Percentiles rank a stretch among this genome's conserved stretches.
Evolutionary conservation across 1,140 invertebrate genomes (phyloP).

Genomic region (Drosophila nasuta): DNA sequence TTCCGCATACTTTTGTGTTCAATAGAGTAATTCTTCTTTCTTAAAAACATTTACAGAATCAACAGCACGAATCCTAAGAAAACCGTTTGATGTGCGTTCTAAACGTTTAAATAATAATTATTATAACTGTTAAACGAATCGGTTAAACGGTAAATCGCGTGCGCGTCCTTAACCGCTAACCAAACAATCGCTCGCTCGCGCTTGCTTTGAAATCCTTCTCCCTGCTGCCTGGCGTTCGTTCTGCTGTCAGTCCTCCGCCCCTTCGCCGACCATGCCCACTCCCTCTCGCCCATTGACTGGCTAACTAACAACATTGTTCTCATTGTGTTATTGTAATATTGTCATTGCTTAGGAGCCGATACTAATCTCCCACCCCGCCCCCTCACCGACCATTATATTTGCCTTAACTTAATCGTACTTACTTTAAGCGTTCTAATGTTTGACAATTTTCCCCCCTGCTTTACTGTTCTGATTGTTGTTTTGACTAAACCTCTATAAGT

Average conservation of each 20-base stretch:
- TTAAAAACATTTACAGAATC: neutral
- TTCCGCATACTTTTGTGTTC: neutral
- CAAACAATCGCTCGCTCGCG: slow-evolving; percentile 57
- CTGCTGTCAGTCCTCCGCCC: slow-evolving; percentile 38
- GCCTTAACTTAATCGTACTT: slow-evolving; percentile 28
- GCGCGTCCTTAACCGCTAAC: slow-evolving; percentile 49
- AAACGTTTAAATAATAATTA: slow-evolving; percentile 4
- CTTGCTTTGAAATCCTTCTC: slow-evolving; percentile 48
- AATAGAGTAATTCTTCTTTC: neutral
- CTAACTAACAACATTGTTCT: slow-evolving; percentile 55
- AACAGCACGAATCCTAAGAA: neutral
- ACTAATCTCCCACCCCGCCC: neutral
- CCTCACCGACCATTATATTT: slow-evolving; percentile 11
- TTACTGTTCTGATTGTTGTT: slow-evolving; percentile 60
- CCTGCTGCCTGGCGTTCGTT: slow-evolving; percentile 41
- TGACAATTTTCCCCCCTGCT: slow-evolving; percentile 33
- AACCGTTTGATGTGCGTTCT: slow-evolving; percentile 33
- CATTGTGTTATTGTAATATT: slow-evolving; percentile 72
- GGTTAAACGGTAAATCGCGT: slow-evolving; percentile 32
- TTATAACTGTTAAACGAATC: slow-evolving; percentile 45
- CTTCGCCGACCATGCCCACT: slow-evolving; percentile 10
- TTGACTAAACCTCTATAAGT: slow-evolving; percentile 55
- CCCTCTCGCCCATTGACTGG: slow-evolving; percentile 25
- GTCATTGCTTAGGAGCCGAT: slow-evolving; percentile 75
- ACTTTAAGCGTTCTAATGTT: slow-evolving; percentile 69